Conservation (phyloP, 1,140 invertebrate species). For the Drosophila novamexicana region DNA sequence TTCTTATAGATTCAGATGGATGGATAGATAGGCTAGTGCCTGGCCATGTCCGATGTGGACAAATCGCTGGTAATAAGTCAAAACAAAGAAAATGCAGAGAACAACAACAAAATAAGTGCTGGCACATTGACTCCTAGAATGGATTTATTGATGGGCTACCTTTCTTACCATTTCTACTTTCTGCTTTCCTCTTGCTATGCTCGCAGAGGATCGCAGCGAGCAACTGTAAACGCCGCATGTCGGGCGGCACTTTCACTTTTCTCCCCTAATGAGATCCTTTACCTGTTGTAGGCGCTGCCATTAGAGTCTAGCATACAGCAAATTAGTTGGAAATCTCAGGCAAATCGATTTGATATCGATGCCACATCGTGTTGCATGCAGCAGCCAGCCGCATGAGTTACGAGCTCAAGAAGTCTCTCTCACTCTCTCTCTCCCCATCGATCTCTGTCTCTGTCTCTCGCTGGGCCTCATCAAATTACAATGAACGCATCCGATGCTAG, state of each 20-base stretch:
- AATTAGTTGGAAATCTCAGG: conserved; percentile 69
- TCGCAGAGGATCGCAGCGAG: conserved; percentile 10
- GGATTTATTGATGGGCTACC: conserved; percentile 47
- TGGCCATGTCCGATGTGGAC: conserved; percentile 76
- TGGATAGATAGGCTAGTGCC: conserved; percentile 45
- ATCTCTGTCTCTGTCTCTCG: too few relatives aligned
- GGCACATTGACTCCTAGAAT: conserved; percentile 27
- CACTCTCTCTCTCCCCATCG: too few relatives aligned
- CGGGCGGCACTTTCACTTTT: conserved; percentile 71
- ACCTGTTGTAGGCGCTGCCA: conserved; percentile 39
- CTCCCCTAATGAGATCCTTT: conserved; percentile 53
- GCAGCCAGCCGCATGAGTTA: conserved; percentile 58
- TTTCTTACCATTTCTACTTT: conserved; percentile 13
- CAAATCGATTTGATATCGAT: conserved; percentile 76
- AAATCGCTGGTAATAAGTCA: conserved; percentile 77
- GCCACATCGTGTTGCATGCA: conserved; percentile 40
- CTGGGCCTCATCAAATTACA: conserved; percentile 52
- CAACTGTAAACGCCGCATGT: conserved; percentile 38
- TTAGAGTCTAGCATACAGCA: conserved; percentile 42
- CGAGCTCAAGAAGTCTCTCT: conserved; percentile 44
- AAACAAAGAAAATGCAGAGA: conserved; percentile 22
- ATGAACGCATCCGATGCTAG: conserved; percentile 4
- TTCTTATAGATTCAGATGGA: conserved; percentile 34
- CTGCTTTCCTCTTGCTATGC: background rate
- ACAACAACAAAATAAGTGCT: conserved; percentile 12